phyloP scores from a whole-genome alignment of 2,888 invertebrate species.

The Saturnia japonica region DNA sequence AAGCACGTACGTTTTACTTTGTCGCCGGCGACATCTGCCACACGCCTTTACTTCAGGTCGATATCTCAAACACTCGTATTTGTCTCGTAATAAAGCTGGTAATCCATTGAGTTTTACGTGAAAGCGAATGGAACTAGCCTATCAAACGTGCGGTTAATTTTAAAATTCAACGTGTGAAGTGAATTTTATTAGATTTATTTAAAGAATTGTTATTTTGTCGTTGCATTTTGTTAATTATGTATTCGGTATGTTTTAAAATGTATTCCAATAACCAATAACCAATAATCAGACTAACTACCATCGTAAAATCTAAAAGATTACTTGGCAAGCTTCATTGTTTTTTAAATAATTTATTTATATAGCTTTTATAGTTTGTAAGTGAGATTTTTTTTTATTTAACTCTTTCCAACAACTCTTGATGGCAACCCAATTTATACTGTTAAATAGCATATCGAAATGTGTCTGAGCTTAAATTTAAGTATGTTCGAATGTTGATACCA shows the following conservation, averaged over 20 bases:
- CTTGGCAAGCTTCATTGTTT: not conserved
- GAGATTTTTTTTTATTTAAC: no score
- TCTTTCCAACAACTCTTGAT: no score
- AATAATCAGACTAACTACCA: not conserved
- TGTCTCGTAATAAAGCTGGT: constrained; percentile 37
- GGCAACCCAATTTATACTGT: no score
- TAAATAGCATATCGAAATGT: not conserved
- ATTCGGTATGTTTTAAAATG: not conserved
- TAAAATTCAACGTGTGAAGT: constrained; percentile 63
- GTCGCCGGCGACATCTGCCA: constrained; percentile 74
- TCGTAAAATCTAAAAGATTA: not conserved
- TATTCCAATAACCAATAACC: not conserved
- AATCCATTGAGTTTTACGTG: constrained; percentile 29
- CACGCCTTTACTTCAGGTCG: constrained; percentile 23
- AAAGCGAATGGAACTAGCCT: constrained; percentile 40
- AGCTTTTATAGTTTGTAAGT: no score
- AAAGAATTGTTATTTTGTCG: constrained; percentile 29
- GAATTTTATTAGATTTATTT: constrained; percentile 64
- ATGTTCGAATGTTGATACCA: not conserved
- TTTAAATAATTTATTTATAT: not conserved
- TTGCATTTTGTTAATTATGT: constrained; percentile 12
- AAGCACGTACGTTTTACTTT: constrained; percentile 78
- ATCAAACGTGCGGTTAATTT: constrained; percentile 62
- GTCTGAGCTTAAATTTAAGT: not conserved
- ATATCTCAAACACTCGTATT: constrained; percentile 33